A percentile compares a stretch with the other conserved stretches of the same genome.
These are phyloP conservation scores for Sinotaia quadrata DNA, from an alignment of 2,888 invertebrate genomes.

Conservation along the genomic window DNA sequence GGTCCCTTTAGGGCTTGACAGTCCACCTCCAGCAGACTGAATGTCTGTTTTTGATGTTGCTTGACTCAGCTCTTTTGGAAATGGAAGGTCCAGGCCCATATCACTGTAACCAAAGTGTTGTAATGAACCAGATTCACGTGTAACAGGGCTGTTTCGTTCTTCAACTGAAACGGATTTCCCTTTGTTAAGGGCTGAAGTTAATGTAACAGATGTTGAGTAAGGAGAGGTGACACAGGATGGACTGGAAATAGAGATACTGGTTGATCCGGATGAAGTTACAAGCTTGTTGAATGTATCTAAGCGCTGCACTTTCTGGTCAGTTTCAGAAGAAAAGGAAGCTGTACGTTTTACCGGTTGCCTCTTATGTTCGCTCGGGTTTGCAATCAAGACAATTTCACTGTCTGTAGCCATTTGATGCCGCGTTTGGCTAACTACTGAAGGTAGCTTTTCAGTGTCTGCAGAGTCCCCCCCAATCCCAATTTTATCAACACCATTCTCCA, in stretches of 20 bases:
- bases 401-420: slow-evolving; percentile 10
- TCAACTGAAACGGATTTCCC: not conserved
- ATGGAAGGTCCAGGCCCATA: slow-evolving; percentile 17
- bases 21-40: not conserved
- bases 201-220: not conserved
- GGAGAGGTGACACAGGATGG: slow-evolving; percentile 9
- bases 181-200: not conserved
- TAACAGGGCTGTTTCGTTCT: slow-evolving; percentile 8
- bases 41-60: not conserved
- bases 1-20: slow-evolving; percentile 9
- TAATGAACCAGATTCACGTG: not conserved
- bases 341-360: slow-evolving; percentile 11
- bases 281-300: slow-evolving; percentile 4
- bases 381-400: not conserved
- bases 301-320: slow-evolving; percentile 17
- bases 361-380: not conserved
- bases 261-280: not conserved
- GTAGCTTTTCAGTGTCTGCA: not conserved
- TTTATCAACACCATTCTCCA: not conserved
- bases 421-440: not conserved
- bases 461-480: not conserved
- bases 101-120: not conserved
- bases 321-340: slow-evolving; percentile 4
- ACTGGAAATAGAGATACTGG: not conserved
- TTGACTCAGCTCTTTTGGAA: slow-evolving; percentile 12